Conservation (phyloP, 2,113 vertebrate species). For the Cettia cetti region DNA sequence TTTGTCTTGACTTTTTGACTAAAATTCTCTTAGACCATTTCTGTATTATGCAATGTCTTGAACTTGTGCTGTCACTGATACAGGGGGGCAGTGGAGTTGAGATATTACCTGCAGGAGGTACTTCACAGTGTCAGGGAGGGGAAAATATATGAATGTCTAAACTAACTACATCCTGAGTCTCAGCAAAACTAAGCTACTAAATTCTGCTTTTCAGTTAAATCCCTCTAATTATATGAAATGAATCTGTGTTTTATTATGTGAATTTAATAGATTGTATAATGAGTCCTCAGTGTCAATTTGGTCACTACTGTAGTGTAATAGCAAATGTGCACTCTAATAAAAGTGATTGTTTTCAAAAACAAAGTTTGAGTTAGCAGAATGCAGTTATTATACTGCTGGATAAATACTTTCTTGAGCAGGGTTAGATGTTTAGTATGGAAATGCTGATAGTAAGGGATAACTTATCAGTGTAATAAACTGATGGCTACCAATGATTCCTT, state of each 20-base stretch:
- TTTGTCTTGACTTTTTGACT: not conserved
- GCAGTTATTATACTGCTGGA: not conserved
- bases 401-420: not conserved
- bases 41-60: not conserved
- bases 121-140: not conserved
- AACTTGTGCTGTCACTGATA: not conserved
- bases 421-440: not conserved
- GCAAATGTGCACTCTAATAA: not conserved
- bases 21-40: not conserved
- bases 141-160: not conserved
- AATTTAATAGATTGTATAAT: not conserved
- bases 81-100: accelerated
- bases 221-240: not conserved
- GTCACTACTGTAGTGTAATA: not conserved
- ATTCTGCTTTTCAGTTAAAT: not conserved
- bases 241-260: not conserved
- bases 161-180: not conserved
- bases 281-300: not conserved
- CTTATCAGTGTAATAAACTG: not conserved
- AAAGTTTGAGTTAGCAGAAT: not conserved
- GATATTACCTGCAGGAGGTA: not conserved
- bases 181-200: not conserved
- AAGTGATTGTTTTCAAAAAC: not conserved
- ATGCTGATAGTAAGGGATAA: not conserved
- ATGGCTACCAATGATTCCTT: not conserved